Evolutionary conservation across 1,140 invertebrate genomes (phyloP), one percentile per base, ranked within the genome.

Genomic region (Drosophila persimilis): DNA sequence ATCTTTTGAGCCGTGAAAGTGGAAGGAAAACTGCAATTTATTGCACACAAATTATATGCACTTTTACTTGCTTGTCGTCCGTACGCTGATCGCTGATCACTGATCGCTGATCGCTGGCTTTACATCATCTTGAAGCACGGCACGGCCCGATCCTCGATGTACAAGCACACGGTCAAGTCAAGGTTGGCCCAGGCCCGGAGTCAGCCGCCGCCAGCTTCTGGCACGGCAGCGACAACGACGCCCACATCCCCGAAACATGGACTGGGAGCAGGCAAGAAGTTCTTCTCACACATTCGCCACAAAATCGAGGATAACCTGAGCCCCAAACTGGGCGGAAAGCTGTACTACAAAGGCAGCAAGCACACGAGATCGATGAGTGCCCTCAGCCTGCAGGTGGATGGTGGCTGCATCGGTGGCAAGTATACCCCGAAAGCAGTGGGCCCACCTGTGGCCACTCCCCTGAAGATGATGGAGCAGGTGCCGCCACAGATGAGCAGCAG

Each of bases 291-390:
- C 54, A 91, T 91, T 39, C 74, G 90, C 0, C 90, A 91, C 47
- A 91, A 89, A 59, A 91, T 91, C 48, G 90, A 91, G 66, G 90
- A 91, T 65, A 90, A 90, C 62, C 46, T 91, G n/a, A 78, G 84
- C 41, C 90, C 90, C 24, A 90, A 84, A 41, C 22, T 91, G 6
- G 73, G 76, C 24, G 81, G 84, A 17, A 91, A 84, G 29, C 73
- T 91, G 1, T 88, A 90, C 17, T 86, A 57, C 52, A 86, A 86
- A 15, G 83, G 83, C 53, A 85, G 86, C 62, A 90, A 90, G 44
- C 89, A 90, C 52, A 89, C 89, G 2, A 80, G 84, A n/a, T 90
- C 89, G 20, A 73, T 90, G 77, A 90, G 75, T 44, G 75, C 89
- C 1, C 59, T 90, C 6, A 81, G 69, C 17, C 11, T 77, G 51